These are phyloP conservation scores for Macaria notata DNA, from an alignment of 2,888 invertebrate genomes.

Conservation along the genomic window DNA sequence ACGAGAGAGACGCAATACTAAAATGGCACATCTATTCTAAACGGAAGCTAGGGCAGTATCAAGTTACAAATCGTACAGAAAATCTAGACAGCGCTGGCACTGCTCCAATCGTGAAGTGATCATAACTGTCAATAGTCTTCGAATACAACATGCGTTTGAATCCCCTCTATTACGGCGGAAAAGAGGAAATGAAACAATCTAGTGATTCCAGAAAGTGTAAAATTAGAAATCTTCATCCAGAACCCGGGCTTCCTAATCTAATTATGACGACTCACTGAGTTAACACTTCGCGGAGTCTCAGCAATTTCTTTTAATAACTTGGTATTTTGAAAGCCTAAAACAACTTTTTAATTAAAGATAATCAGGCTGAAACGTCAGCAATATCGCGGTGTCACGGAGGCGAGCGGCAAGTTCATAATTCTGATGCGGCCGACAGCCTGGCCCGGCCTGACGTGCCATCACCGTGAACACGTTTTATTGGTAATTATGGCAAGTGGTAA, in stretches of 20 bases:
- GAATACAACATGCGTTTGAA: slow-evolving; percentile 70
- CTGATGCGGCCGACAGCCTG: slow-evolving; percentile 44
- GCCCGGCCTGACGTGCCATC: slow-evolving; percentile 57
- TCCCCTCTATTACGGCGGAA: slow-evolving; percentile 44
- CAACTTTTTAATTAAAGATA: slow-evolving; percentile 79
- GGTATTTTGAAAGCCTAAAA: slow-evolving; percentile 65
- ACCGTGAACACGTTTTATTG: slow-evolving; percentile 69
- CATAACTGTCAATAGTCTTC: slow-evolving; percentile 81
- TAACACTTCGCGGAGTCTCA: slow-evolving; percentile 63
- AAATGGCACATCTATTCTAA: slow-evolving; percentile 76
- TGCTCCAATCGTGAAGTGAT: slow-evolving; percentile 78
- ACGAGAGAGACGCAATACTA: slow-evolving; percentile 65
- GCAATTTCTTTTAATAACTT: slow-evolving; percentile 75
- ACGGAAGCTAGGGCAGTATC: slow-evolving; percentile 69
- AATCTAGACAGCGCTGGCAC: slow-evolving; percentile 74
- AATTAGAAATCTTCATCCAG: slow-evolving; percentile 43
- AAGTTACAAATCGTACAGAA: slow-evolving; percentile 76
- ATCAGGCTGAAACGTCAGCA: slow-evolving; percentile 71
- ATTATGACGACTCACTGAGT: slow-evolving; percentile 71
- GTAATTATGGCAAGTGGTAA: slow-evolving; percentile 72
- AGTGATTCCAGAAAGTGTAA: slow-evolving; percentile 31
- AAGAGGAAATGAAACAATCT: slow-evolving; percentile 39
- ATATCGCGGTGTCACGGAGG: slow-evolving; percentile 65
- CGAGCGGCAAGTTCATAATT: slow-evolving; percentile 67
- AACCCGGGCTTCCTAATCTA: slow-evolving; percentile 62